phyloP scores from a whole-genome alignment of 2,797 vertebrate genomes.

The Coracias cyanogaster region DNA sequence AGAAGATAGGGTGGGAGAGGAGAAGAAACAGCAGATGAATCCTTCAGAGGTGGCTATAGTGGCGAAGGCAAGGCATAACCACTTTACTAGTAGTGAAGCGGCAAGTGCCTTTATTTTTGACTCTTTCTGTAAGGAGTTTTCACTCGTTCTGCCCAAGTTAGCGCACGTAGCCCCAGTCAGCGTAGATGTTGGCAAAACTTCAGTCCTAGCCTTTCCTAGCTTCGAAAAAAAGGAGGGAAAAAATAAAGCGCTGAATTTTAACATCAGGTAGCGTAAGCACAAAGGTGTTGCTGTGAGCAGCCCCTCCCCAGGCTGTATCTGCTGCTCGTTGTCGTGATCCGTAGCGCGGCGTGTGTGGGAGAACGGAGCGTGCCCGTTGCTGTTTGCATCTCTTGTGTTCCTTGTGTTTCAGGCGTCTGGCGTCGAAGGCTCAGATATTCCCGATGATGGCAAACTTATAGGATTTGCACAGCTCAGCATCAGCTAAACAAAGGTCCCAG shows the following conservation, averaged over 20 bases:
- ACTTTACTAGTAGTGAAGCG: neutral
- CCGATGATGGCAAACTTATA: constrained; percentile 93
- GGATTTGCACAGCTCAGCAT: constrained; percentile 98
- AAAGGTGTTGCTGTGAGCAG: neutral
- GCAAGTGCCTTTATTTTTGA: neutral
- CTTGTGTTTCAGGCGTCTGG: constrained; percentile 88
- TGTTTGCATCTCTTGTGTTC: constrained; percentile 40
- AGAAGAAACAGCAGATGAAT: neutral
- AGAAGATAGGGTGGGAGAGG: neutral
- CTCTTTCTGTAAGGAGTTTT: neutral
- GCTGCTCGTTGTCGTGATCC: accelerated
- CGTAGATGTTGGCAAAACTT: neutral
- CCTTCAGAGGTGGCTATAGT: neutral
- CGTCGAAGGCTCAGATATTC: constrained; percentile 93
- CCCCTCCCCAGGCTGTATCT: neutral
- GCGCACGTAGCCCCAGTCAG: neutral
- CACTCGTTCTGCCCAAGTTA: neutral
- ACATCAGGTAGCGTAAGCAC: neutral
- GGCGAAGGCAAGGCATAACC: accelerated
- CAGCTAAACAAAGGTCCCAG: constrained; percentile 84
- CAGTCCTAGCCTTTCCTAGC: neutral
- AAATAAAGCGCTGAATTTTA: neutral
- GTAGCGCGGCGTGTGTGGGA: accelerated
- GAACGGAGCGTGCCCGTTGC: neutral
- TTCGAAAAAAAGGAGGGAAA: neutral